These are phyloP conservation scores for Scyliorhinus canicula DNA, from an alignment of 2,797 vertebrate genomes.

Conservation along the genomic window DNA sequence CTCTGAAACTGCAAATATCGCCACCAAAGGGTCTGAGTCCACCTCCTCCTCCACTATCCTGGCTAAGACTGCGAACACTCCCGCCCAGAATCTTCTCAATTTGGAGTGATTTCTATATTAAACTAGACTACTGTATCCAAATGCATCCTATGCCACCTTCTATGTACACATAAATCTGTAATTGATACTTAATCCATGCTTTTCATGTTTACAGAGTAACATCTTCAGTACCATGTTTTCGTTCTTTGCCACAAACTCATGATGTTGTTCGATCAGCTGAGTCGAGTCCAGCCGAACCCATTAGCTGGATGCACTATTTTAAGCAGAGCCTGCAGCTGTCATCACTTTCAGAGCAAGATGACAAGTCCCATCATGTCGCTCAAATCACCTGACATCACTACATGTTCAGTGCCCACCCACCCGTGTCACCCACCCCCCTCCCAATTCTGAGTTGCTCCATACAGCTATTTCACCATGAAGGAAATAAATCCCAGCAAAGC, in stretches of 20 bases:
- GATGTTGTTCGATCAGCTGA: conserved; percentile 14
- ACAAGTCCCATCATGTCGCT: conserved; percentile 21
- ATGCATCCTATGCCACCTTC: not conserved
- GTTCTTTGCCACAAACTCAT: conserved; percentile 14
- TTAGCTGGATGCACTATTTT: conserved; percentile 30
- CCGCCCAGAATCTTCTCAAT: no score
- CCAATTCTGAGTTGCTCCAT: not conserved
- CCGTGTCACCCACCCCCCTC: not conserved
- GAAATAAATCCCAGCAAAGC: not conserved
- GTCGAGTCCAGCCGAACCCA: not conserved
- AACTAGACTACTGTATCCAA: not conserved
- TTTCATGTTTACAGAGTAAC: not conserved
- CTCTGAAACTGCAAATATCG: no score
- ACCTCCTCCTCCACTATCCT: no score
- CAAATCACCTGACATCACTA: conserved; percentile 1
- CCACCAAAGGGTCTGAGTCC: no score
- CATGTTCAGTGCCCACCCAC: not conserved
- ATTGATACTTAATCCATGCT: not conserved
- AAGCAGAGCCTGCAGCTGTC: conserved; percentile 36
- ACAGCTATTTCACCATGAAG: not conserved
- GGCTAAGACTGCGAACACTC: no score
- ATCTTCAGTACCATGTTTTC: conserved; percentile 20
- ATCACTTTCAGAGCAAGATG: conserved; percentile 23
- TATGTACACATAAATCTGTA: not conserved
- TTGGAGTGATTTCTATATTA: not conserved